These are phyloP conservation scores for Empidonax alnorum DNA, from an alignment of 2,113 vertebrate species.

Conservation along the genomic window DNA sequence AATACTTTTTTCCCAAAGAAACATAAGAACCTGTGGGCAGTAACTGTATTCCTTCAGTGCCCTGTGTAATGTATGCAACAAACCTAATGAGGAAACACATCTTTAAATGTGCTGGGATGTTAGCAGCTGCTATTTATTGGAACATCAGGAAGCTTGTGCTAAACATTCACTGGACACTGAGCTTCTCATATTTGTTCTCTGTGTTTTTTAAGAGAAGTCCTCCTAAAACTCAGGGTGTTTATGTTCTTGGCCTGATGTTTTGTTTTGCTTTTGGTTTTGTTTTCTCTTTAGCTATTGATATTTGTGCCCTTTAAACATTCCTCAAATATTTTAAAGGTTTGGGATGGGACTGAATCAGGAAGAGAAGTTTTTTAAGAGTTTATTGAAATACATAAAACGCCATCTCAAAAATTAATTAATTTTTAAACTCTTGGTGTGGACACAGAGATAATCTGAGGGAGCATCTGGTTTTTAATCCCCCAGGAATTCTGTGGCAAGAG, in stretches of 20 bases:
- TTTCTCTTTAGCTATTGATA: neutral
- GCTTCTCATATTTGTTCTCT: neutral
- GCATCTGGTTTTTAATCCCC: accelerated
- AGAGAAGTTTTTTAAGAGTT: neutral
- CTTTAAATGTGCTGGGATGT: neutral
- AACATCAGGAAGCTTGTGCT: neutral
- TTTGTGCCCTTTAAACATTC: neutral
- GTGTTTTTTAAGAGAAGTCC: neutral
- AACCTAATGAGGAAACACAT: neutral
- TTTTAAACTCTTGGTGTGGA: neutral
- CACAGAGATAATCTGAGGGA: neutral
- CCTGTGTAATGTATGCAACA: neutral
- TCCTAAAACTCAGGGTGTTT: neutral
- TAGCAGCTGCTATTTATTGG: neutral
- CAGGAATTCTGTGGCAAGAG: neutral
- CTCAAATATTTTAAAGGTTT: neutral
- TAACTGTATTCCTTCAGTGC: neutral
- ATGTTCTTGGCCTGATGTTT: neutral
- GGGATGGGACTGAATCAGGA: neutral
- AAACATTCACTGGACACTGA: neutral
- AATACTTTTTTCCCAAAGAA: neutral
- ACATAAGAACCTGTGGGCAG: accelerated
- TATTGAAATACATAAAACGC: neutral
- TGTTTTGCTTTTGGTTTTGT: neutral
- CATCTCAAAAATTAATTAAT: neutral